Evolutionary conservation across 2,888 invertebrate species (phyloP).

Genomic region (Tipula confusa): DNA sequence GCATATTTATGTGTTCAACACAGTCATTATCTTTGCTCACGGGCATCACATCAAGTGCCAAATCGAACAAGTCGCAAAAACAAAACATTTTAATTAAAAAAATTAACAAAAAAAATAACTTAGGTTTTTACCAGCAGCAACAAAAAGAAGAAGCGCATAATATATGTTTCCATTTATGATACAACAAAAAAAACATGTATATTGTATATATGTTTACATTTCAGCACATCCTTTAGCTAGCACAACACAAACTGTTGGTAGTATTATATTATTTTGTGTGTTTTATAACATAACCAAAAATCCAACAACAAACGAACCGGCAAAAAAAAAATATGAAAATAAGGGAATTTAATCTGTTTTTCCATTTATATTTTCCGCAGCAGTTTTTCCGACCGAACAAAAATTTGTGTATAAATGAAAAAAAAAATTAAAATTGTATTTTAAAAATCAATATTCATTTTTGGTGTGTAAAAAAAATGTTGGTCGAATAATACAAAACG

Average conservation of each 20-base stretch:
- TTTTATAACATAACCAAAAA: background rate
- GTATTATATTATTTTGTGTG: background rate
- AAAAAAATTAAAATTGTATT: background rate
- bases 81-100: background rate
- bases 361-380: background rate
- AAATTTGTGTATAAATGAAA: background rate
- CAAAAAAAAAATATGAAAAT: background rate
- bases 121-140: background rate
- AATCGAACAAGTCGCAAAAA: background rate
- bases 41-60: conserved; percentile 14
- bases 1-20: background rate
- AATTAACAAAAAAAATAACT: background rate
- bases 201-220: background rate
- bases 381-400: conserved; percentile 12
- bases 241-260: background rate
- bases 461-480: background rate
- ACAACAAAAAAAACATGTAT: background rate
- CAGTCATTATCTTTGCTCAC: background rate
- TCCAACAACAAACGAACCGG: background rate
- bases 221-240: background rate
- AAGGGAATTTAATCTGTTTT: conserved; percentile 15
- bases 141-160: background rate
- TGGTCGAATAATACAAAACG: background rate
- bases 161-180: background rate
- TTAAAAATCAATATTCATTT: background rate